A percentile compares a stretch with the other conserved stretches of the same genome.
These are phyloP conservation scores for Strongylocentrotus purpuratus DNA, from an alignment of 35 echinoderm and acorn worm species.

Conservation along the genomic window DNA sequence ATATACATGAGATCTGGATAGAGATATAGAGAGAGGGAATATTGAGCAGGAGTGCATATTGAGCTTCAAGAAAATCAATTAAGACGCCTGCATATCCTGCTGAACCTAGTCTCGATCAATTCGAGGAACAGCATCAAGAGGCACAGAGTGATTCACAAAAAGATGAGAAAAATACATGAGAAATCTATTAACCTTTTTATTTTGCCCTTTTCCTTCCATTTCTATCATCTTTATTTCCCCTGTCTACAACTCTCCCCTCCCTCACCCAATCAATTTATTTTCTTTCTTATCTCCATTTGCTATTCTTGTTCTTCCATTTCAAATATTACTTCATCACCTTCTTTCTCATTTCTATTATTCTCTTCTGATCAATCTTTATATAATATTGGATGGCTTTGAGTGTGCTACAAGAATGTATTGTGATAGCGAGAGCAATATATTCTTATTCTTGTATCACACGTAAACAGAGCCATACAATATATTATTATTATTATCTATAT, in stretches of 20 bases:
- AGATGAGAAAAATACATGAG: neutral
- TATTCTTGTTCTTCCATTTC: neutral
- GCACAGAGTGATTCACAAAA: neutral
- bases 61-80: neutral
- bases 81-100: conserved; percentile 27
- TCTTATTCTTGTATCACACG: too few species aligned
- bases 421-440: too few species aligned
- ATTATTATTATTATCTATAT: too few species aligned
- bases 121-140: neutral
- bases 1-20: neutral
- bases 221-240: neutral
- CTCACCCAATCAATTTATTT: neutral
- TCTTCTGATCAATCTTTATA: too few species aligned
- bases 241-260: neutral
- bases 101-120: conserved; percentile 1
- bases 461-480: too few species aligned
- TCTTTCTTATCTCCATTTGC: neutral
- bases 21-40: neutral
- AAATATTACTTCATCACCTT: neutral
- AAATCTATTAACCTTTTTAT: neutral
- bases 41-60: neutral
- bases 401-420: too few species aligned
- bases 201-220: neutral
- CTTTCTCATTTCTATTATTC: neutral
- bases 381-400: too few species aligned